Conservation (phyloP, 2,888 invertebrate species). For the Caenorhabditis sp. region DNA sequence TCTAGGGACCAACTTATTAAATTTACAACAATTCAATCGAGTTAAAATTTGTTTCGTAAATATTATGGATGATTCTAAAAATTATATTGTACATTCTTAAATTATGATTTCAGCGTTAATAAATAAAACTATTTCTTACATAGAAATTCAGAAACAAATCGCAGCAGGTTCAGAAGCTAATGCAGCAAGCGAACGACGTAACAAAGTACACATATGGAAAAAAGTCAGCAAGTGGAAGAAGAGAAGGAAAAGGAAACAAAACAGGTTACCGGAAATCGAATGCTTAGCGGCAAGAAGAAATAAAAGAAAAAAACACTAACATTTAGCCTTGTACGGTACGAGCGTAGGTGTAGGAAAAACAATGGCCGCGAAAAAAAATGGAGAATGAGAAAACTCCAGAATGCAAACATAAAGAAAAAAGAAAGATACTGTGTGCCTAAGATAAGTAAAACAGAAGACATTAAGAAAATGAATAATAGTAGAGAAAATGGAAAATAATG, state of each 20-base stretch:
- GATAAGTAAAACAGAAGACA: too few species aligned
- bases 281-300: background rate
- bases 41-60: too few species aligned
- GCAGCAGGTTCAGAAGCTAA: constrained; percentile 11
- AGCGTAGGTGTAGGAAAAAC: background rate
- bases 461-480: too few species aligned
- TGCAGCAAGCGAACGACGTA: constrained; percentile 4
- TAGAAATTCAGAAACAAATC: constrained; percentile 29
- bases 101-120: too few species aligned
- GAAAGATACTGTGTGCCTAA: too few species aligned
- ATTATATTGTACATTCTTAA: background rate
- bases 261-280: constrained; percentile 54
- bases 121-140: too few species aligned
- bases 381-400: background rate
- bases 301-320: background rate
- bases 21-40: too few species aligned
- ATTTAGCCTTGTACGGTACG: constrained; percentile 10
- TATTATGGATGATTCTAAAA: background rate
- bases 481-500: too few species aligned
- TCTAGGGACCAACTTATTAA: too few species aligned
- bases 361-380: background rate
- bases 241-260: constrained; percentile 10
- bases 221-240: constrained; percentile 23
- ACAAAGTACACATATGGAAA: constrained; percentile 22
- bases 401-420: background rate